Evolutionary conservation across 1,140 invertebrate species (phyloP).

Genomic region (Frieseomelitta varia): DNA sequence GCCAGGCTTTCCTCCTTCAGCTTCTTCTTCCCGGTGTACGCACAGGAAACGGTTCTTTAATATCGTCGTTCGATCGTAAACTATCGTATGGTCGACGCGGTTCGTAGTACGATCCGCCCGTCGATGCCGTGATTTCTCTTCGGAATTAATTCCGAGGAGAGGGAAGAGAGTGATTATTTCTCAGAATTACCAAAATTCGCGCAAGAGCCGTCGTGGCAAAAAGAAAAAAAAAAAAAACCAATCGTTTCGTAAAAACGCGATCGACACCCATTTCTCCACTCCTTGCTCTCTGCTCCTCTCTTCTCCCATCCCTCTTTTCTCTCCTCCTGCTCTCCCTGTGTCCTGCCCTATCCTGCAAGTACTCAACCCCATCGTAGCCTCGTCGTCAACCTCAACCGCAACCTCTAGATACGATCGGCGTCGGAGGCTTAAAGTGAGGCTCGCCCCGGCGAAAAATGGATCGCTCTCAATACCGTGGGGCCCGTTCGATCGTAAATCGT

Average conservation of each 20-base stretch:
- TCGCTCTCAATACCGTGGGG: constrained; percentile 39
- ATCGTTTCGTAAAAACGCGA: constrained; percentile 28
- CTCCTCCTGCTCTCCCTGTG: neutral
- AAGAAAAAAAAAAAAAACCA: too few species aligned
- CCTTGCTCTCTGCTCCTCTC: neutral
- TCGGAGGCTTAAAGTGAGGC: constrained; percentile 15
- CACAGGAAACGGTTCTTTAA: constrained; percentile 34
- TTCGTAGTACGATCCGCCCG: constrained; percentile 46
- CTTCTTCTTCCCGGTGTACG: neutral
- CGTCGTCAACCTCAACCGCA: neutral
- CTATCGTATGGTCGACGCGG: constrained; percentile 20
- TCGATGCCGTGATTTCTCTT: constrained; percentile 28
- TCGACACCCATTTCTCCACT: neutral
- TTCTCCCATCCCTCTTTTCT: neutral
- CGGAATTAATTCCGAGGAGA: constrained; percentile 16
- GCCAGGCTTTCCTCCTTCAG: too few species aligned
- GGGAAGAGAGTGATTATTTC: constrained; percentile 19
- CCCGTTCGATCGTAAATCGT: constrained; percentile 44
- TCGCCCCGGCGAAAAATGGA: constrained; percentile 41
- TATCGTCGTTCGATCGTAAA: constrained; percentile 43
- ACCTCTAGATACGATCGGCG: constrained; percentile 33
- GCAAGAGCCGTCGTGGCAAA: neutral
- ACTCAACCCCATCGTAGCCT: neutral
- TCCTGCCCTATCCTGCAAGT: neutral
- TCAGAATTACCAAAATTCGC: constrained; percentile 26